Evolutionary conservation across 1,140 invertebrate species (phyloP).

Genomic region (Panulirus ornatus): DNA sequence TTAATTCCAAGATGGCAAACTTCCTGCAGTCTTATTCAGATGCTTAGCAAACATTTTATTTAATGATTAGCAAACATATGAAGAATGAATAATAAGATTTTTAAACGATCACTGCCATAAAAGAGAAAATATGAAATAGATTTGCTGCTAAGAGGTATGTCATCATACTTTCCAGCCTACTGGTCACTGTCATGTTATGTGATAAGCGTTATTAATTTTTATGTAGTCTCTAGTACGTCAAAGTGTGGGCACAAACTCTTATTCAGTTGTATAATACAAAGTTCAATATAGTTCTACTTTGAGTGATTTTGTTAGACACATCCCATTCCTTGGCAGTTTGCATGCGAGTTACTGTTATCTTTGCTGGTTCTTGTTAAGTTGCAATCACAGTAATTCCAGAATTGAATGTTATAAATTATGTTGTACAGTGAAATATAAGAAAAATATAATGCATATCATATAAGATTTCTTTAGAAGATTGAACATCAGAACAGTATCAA

Average conservation of each 20-base stretch:
- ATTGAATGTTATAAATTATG: background rate
- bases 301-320: too few relatives aligned
- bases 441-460: background rate
- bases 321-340: too few relatives aligned
- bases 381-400: too few relatives aligned
- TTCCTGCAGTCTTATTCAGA: background rate
- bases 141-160: background rate
- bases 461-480: background rate
- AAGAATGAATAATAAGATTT: background rate
- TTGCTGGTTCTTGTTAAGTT: too few relatives aligned
- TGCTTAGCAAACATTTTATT: background rate
- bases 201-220: background rate
- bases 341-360: too few relatives aligned
- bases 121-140: background rate
- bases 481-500: too few relatives aligned
- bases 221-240: background rate
- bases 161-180: background rate
- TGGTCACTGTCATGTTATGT: slow-evolving; percentile 1
- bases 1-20: background rate
- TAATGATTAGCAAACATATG: background rate
- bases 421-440: background rate
- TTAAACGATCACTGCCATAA: background rate
- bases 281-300: too few relatives aligned
- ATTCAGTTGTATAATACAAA: too few relatives aligned
- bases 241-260: background rate